Evolutionary conservation across 2,888 invertebrate species (phyloP).

Genomic region (Adela reaumurella): DNA sequence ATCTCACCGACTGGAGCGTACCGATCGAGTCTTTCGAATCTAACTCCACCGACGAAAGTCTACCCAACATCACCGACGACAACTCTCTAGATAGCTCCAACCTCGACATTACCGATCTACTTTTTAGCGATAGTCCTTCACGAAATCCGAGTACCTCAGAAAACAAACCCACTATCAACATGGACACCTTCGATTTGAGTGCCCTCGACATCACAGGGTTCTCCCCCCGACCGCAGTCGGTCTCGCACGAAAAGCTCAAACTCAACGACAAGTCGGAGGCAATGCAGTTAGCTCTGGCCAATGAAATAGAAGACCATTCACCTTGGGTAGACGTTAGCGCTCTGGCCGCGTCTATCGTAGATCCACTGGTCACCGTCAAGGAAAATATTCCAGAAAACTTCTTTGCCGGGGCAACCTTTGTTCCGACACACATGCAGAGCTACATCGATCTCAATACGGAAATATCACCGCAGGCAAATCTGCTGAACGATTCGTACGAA

Average conservation of each 20-base stretch:
- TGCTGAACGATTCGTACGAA: constrained; percentile 9
- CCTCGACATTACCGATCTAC: constrained; percentile 40
- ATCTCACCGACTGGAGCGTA: constrained; percentile 43
- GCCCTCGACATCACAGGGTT: constrained; percentile 23
- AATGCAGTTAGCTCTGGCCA: constrained; percentile 68
- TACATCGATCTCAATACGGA: constrained; percentile 45
- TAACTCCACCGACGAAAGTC: constrained; percentile 31
- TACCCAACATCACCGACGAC: constrained; percentile 32
- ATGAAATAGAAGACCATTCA: constrained; percentile 70
- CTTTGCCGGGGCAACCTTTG: constrained; percentile 53
- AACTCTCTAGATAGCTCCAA: constrained; percentile 21
- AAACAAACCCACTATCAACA: constrained; percentile 20
- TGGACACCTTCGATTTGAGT: constrained; percentile 32
- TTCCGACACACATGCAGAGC: constrained; percentile 65
- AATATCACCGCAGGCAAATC: constrained; percentile 31
- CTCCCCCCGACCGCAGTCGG: constrained; percentile 21
- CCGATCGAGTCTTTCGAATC: constrained; percentile 47
- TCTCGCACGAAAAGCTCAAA: constrained; percentile 1
- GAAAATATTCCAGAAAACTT: constrained; percentile 53
- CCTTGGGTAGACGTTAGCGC: constrained; percentile 74
- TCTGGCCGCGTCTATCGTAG: constrained; percentile 60
- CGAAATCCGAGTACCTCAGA: constrained; percentile 26
- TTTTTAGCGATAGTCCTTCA: constrained; percentile 30
- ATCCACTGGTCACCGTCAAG: constrained; percentile 62
- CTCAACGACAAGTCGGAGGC: constrained; percentile 36